Base-by-base conservation (phyloP, 1,140 invertebrate species). In the Anoplolepis gracilipes region DNA sequence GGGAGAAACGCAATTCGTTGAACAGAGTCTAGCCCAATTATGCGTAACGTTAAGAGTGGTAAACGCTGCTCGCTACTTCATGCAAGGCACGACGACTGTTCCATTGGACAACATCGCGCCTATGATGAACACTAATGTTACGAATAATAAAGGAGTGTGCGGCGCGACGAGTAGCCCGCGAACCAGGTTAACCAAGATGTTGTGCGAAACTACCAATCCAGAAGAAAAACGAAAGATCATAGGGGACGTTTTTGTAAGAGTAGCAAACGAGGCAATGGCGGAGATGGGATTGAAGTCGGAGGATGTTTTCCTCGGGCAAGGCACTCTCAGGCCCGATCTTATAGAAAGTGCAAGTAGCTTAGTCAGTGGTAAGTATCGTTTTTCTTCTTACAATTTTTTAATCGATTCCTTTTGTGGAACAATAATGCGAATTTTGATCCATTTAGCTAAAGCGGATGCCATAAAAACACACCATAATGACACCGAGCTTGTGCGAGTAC, bases 401-500 rank as follows among this genome's bases (percentile, higher is more conserved):
- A 33, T 28, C 1, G 61, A 55, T n/a, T n/a, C 36, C 13, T 13
- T 25, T 78, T 11, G 7, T 78, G 57, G 46, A 84, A 25, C 61
- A 19, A 59, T 46, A 61, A 75, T 73, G n/a, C 10, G 39, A 61
- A 62, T 53, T n/a, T 67, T 39, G n/a, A 22, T 88, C 16, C 16
- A 19, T 85, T 10, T 28, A 94, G 94, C 93, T 90, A 97, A 97
- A 94, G 99, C 99, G 7, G 98, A 99, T 94, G 97, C 97, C 16
- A 99, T 99, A 91, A 99, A 99, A 95, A 99, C 99, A n/a, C 99
- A 99, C 95, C 99, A 99, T 95, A 99, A 99, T 94, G 99, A 99
- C 94, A 99, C 98, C 49, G 98, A 98, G 92, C 96, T 99, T 28
- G 98, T 99, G n/a, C 95, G 99, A 88, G 96, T 97, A 92, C 95